These are phyloP conservation scores for Limnephilus marmoratus DNA, from an alignment of 2,888 invertebrate species.

Conservation along the genomic window DNA sequence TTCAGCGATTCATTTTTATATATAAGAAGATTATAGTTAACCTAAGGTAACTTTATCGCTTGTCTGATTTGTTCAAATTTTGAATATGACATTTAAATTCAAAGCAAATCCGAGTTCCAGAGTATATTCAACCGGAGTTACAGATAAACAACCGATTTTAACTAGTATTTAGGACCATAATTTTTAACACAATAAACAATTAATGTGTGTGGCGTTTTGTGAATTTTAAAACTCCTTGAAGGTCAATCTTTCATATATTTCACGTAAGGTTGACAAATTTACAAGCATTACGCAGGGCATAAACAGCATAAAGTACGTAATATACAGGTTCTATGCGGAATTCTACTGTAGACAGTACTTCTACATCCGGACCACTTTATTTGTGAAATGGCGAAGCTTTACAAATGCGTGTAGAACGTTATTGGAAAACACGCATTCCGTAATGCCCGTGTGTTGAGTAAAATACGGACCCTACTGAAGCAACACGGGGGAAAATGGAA, in stretches of 20 bases:
- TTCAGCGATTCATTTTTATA: no score
- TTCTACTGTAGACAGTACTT: neutral
- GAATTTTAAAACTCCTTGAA: neutral
- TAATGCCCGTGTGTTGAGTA: neutral
- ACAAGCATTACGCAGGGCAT: neutral
- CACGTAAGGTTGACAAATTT: no score
- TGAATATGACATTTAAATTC: no score
- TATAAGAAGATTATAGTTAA: no score
- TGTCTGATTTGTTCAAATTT: no score
- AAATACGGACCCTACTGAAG: neutral
- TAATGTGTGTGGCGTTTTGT: neutral
- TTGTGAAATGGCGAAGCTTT: neutral
- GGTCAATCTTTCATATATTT: no score
- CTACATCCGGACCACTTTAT: neutral
- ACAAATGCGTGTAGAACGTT: neutral
- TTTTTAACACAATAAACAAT: neutral
- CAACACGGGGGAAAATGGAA: neutral
- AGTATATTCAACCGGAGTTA: no score
- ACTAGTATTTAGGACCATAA: no score
- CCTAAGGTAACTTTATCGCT: no score
- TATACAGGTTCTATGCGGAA: neutral
- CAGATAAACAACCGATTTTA: no score
- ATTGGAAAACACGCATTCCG: neutral
- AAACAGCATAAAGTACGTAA: neutral
- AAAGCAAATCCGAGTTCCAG: no score